Percentiles rank a stretch among this genome's conserved stretches.
Conservation (phyloP, 2,888 invertebrate genomes). For the Apamea anceps region DNA sequence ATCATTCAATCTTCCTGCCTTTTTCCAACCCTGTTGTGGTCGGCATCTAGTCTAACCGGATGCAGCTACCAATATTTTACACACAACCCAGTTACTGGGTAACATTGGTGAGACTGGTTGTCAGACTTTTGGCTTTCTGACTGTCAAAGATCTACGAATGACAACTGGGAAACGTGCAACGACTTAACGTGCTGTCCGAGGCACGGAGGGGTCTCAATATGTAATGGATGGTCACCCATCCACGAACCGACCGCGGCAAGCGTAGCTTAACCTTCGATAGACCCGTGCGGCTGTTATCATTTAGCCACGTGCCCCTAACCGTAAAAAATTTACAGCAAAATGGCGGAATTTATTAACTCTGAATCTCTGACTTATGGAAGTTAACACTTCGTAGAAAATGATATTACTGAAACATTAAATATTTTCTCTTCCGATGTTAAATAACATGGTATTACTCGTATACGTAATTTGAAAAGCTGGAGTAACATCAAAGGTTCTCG, state of each 20-base stretch:
- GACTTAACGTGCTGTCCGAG: not conserved
- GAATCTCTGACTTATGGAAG: conserved; percentile 8
- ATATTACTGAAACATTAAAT: conserved; percentile 21
- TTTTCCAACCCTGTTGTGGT: not conserved
- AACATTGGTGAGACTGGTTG: not conserved
- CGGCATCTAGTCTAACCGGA: not conserved
- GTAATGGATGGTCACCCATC: not conserved
- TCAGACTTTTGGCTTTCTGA: not conserved
- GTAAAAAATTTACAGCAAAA: conserved; percentile 1
- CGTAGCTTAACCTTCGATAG: not conserved
- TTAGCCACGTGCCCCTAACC: not conserved
- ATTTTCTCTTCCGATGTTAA: conserved; percentile 28
- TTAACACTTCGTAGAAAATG: conserved; percentile 34
- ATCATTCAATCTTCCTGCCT: not conserved
- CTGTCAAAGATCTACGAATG: not conserved
- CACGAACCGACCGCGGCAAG: not conserved
- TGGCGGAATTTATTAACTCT: conserved; percentile 5
- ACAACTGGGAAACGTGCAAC: not conserved
- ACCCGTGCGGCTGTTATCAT: not conserved
- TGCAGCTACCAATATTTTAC: not conserved
- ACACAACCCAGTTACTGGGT: not conserved
- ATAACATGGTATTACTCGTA: conserved; percentile 40
- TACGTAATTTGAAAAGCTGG: conserved; percentile 41
- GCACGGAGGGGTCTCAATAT: not conserved
- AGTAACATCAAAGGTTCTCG: conserved; percentile 41